phyloP scores from a whole-genome alignment of 1,140 invertebrate genomes.

The Gryllus bimaculatus region DNA sequence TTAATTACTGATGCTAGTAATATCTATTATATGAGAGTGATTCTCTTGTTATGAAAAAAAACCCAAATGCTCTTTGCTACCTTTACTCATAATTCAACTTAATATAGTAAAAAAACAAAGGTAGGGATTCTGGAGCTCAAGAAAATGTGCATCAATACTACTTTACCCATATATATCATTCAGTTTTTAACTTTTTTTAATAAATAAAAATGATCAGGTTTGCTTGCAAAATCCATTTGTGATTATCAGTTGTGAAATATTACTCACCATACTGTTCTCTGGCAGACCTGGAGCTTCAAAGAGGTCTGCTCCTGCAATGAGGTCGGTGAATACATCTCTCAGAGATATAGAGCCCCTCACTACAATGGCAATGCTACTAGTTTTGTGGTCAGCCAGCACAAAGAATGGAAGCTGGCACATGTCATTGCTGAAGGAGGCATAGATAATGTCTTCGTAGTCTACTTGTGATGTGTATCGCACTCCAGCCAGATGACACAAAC shows the following conservation, averaged over 20 bases:
- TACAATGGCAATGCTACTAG: conserved; percentile 68
- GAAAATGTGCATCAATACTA: too few relatives aligned
- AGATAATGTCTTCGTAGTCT: conserved; percentile 68
- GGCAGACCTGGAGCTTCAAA: conserved; percentile 65
- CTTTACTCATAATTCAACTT: too few relatives aligned
- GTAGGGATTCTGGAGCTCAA: too few relatives aligned
- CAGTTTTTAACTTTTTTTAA: too few relatives aligned
- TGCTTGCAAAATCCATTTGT: too few relatives aligned
- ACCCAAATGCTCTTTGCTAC: too few relatives aligned
- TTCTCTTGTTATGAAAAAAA: too few relatives aligned
- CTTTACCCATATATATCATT: too few relatives aligned
- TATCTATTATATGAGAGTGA: too few relatives aligned
- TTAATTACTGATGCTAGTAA: too few relatives aligned
- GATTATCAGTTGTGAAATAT: neutral
- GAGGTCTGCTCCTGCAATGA: conserved; percentile 67
- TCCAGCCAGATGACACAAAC: conserved; percentile 76
- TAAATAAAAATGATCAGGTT: too few relatives aligned
- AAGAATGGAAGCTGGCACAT: conserved; percentile 83
- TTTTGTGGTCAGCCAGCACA: conserved; percentile 74
- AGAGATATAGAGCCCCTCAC: conserved; percentile 81
- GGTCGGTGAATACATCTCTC: conserved; percentile 81
- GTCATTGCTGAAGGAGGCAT: conserved; percentile 78
- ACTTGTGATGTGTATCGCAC: conserved; percentile 66
- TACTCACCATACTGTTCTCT: conserved; percentile 46
- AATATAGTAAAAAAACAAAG: too few relatives aligned